These are phyloP conservation scores for Rhabditoides inermis DNA, from an alignment of 2,888 invertebrate genomes.

Conservation along the genomic window DNA sequence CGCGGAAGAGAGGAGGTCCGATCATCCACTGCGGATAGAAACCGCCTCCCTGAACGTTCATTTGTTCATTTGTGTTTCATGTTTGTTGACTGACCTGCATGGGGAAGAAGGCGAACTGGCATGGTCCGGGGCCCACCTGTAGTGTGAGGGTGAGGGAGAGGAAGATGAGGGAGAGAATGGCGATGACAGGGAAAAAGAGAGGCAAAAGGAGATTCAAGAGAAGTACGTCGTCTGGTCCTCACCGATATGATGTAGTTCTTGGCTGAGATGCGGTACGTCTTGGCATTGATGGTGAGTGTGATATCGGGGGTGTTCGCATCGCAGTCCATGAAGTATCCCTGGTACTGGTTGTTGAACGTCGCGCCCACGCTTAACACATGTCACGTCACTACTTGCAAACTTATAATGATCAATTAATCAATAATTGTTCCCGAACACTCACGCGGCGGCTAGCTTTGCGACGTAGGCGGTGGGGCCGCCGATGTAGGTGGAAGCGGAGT, in stretches of 20 bases:
- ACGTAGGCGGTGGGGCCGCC: conserved; percentile 30
- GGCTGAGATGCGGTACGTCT: conserved; percentile 24
- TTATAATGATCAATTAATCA: no score
- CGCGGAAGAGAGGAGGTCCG: conserved; percentile 28
- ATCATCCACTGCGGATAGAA: conserved; percentile 34
- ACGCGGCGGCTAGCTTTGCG: no score
- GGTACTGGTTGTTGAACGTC: conserved; percentile 19
- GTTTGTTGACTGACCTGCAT: no score
- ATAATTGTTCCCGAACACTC: no score
- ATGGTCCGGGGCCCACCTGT: conserved; percentile 26
- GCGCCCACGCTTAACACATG: conserved; percentile 34
- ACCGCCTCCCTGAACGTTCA: no score
- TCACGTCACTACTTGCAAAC: no score
- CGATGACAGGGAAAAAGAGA: no score
- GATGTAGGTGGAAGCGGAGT: conserved; percentile 41
- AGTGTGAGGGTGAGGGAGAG: background rate
- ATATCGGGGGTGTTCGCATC: conserved; percentile 28
- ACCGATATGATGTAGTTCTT: conserved; percentile 26
- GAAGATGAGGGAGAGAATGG: no score
- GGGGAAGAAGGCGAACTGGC: conserved; percentile 32
- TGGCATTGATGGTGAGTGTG: conserved; percentile 33
- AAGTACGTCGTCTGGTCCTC: no score
- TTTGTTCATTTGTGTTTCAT: no score
- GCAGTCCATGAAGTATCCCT: conserved; percentile 35
- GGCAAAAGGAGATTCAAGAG: no score